Conservation (phyloP, 2,797 vertebrate genomes). For the Cryptoblepharus egeriae region DNA sequence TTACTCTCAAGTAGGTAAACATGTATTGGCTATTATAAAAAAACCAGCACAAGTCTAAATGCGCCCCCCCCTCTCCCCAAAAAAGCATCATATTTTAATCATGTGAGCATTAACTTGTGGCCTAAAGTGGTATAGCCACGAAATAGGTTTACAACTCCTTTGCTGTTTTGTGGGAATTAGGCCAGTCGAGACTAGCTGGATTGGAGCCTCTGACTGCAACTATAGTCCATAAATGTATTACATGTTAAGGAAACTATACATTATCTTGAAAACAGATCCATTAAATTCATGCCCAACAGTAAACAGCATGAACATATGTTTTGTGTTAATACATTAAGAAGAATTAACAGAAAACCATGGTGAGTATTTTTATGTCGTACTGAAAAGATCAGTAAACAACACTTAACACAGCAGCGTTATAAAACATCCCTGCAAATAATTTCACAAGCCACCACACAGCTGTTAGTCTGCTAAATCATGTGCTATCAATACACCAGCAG, state of each 20-base stretch:
- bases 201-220: not conserved
- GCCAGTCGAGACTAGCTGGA: not conserved
- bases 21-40: no score
- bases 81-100: not conserved
- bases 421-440: constrained; percentile 29
- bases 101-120: not conserved
- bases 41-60: no score
- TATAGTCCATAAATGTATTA: not conserved
- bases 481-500: constrained; percentile 24
- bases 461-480: constrained; percentile 35
- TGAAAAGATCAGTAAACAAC: constrained; percentile 31
- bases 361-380: not conserved
- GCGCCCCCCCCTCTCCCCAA: no score
- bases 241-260: not conserved
- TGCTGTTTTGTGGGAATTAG: not conserved
- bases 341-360: constrained; percentile 7
- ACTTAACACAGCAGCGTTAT: constrained; percentile 4
- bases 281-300: constrained; percentile 13
- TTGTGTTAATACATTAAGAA: constrained; percentile 10
- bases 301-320: constrained; percentile 15
- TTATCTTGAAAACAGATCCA: not conserved
- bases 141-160: not conserved
- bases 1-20: no score
- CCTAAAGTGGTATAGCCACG: not conserved
- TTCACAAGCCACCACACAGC: constrained; percentile 27